Evolutionary conservation across 2,113 vertebrate genomes (phyloP), one percentile per base, ranked within the genome.

Genomic region (Indicator maculatus): DNA sequence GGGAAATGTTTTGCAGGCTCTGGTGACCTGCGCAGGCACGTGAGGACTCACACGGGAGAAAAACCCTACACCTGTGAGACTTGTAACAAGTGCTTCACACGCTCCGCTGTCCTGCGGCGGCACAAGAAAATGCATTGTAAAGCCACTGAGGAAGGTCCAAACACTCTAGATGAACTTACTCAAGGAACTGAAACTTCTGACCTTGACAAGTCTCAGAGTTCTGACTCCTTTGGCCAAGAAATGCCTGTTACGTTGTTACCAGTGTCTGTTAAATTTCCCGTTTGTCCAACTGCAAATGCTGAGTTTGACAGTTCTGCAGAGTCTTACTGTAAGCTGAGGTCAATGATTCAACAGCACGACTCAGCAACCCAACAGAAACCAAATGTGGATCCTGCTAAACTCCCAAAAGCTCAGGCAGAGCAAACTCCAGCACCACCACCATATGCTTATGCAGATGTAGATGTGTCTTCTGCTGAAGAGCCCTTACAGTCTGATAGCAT

Each of bases 31-130:
- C 98, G 98, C 74, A 97, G 99, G 38, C 99, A 99, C 2, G 98
- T 99, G 59, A 97, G 99, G 44, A 99, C 98, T 2, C 99, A 99
- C 87, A 99, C 99, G 0, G 99, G 99, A 45, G 99, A 99, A 95
- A 99, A 99, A 77, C 99, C 99, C 0, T 99, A 99, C 66, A 90
- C 97, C 3, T 99, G 99, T 20, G 98, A 98, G 44, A 95, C 98
- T 21, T 99, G 99, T 11, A 98, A 96, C 86, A 99, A 99, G 91
- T 98, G 98, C 92, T 99, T 99, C 95, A 98, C 98, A 0, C 99
- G 99, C 83, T 99, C 98, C 0, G 99, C 99, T 1, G 98, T 99
- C 71, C 96, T 99, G 19, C 98, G 99, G 63, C 98, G 98, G 14
- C 99, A 99, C 97, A 97, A 94, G 77, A 98, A 93, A 85, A 98